These are phyloP conservation scores for Stenotaenia linearis DNA, from an alignment of 2,888 invertebrate genomes.

Conservation along the genomic window DNA sequence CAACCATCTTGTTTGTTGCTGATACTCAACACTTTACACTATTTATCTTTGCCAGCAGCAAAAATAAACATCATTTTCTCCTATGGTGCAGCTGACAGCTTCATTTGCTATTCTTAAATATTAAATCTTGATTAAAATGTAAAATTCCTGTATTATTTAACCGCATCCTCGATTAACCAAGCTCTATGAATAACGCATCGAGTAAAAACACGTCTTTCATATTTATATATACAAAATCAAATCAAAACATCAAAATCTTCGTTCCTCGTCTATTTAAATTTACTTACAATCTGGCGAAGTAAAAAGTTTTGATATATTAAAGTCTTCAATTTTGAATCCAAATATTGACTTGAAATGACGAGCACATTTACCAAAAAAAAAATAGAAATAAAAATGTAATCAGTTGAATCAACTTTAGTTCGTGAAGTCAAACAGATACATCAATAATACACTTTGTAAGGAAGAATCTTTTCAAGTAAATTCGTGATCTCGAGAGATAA, in stretches of 20 bases:
- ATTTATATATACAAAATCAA: neutral
- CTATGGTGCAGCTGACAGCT: neutral
- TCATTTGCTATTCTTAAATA: neutral
- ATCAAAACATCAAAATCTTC: neutral
- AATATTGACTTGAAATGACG: neutral
- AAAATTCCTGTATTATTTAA: neutral
- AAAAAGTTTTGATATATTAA: no score
- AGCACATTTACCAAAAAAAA: neutral
- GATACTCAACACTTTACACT: slow-evolving; percentile 10
- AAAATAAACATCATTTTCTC: neutral
- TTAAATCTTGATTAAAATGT: neutral
- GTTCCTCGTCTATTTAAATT: neutral
- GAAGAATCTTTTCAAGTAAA: neutral
- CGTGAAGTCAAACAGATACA: neutral
- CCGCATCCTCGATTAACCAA: neutral
- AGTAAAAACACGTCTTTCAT: neutral
- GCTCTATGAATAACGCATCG: neutral
- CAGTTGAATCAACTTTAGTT: neutral
- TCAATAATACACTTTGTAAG: neutral
- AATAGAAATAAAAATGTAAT: neutral
- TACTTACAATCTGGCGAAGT: no score
- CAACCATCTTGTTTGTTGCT: slow-evolving; percentile 11
- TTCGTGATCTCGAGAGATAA: no score
- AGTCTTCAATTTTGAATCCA: neutral
- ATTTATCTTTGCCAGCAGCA: neutral